Evolutionary conservation across 2,888 invertebrate genomes (phyloP).

Genomic region (Chymomyza caudatula): DNA sequence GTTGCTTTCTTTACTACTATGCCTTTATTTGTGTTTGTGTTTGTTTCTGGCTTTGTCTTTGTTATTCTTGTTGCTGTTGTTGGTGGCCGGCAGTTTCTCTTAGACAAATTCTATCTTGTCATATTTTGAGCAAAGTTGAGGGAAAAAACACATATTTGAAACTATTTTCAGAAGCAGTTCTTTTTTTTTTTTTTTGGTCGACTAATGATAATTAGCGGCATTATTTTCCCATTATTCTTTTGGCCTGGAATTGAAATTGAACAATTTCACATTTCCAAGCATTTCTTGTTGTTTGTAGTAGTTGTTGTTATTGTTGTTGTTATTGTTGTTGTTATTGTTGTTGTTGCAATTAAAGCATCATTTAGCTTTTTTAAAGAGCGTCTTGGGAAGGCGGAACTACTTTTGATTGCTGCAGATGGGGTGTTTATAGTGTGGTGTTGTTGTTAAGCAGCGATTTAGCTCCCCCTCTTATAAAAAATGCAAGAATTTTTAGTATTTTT

Average conservation of each 20-base stretch:
- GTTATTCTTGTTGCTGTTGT: not conserved
- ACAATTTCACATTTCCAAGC: slow-evolving; percentile 23
- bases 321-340: slow-evolving; percentile 26
- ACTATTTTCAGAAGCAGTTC: slow-evolving; percentile 48
- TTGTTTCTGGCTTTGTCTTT: not conserved
- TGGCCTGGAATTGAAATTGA: slow-evolving; percentile 7
- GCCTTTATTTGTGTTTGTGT: slow-evolving; percentile 14
- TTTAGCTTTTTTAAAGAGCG: slow-evolving; percentile 32
- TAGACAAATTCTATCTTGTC: not conserved
- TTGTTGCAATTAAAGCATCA: slow-evolving; percentile 62
- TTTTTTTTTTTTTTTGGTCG: slow-evolving; percentile 7
- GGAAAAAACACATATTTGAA: not conserved
- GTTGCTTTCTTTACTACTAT: slow-evolving; percentile 11
- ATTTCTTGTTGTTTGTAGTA: not conserved
- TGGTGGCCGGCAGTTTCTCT: slow-evolving; percentile 51
- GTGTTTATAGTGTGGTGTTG: slow-evolving; percentile 29
- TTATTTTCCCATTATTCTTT: slow-evolving; percentile 69
- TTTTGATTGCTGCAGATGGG: slow-evolving; percentile 57
- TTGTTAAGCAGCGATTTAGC: not conserved
- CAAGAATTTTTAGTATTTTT: not conserved
- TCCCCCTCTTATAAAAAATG: not conserved
- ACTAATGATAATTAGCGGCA: slow-evolving; percentile 58
- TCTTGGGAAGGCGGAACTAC: not conserved
- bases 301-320: slow-evolving; percentile 18
- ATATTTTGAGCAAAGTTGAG: not conserved